Evolutionary conservation across 1,140 invertebrate genomes (phyloP).

Genomic region (Magallana angulata): DNA sequence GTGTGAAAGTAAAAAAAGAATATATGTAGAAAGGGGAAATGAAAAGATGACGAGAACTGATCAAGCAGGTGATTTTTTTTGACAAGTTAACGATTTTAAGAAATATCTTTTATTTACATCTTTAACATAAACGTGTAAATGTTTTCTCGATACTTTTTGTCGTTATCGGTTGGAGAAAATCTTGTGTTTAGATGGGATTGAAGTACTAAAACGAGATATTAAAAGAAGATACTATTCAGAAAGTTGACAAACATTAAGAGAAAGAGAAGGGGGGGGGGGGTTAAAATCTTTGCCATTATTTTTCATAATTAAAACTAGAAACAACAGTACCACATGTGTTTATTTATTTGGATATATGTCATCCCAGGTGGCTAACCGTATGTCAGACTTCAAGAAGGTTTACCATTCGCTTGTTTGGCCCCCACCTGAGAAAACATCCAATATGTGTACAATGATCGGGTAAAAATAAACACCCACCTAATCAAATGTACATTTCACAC

Average conservation of each 20-base stretch:
- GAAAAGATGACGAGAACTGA: background rate
- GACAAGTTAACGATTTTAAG: background rate
- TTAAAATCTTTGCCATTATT: no score
- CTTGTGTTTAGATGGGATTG: no score
- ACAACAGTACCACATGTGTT: background rate
- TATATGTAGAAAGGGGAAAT: no score
- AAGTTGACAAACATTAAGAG: no score
- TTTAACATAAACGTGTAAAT: no score
- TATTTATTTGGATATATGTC: constrained; percentile 3
- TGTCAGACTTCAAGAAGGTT: constrained; percentile 1
- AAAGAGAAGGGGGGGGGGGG: no score
- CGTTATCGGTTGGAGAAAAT: no score
- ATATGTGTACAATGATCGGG: constrained; percentile 9
- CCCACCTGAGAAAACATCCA: constrained; percentile 38
- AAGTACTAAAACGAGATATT: no score
- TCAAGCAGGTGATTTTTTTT: background rate
- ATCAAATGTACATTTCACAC: constrained; percentile 46
- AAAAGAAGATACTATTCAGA: no score
- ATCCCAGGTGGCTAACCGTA: background rate
- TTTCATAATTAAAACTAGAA: no score
- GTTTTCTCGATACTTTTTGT: no score
- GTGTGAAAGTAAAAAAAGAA: background rate
- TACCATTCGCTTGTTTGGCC: background rate
- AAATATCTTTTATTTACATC: background rate
- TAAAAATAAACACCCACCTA: constrained; percentile 36